phyloP scores from a whole-genome alignment of 2,888 invertebrate species.

The Ichneumon xanthorius region DNA sequence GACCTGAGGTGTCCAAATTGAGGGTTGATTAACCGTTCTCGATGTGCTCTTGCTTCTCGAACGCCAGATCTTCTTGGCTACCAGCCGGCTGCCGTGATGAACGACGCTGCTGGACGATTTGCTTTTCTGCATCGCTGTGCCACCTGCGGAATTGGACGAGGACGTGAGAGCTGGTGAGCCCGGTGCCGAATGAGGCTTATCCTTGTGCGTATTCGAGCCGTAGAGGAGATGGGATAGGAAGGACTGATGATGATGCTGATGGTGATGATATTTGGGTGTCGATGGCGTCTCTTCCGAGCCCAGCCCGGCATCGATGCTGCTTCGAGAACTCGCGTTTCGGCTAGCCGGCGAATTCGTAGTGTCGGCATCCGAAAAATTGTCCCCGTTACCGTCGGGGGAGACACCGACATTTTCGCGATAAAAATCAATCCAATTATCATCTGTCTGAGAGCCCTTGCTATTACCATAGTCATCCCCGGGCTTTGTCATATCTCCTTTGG shows the following conservation, averaged over 20 bases:
- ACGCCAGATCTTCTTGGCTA: conserved; percentile 94
- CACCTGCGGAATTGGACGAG: conserved; percentile 85
- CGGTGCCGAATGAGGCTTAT: conserved; percentile 86
- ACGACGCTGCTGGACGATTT: conserved; percentile 95
- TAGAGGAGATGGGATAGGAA: conserved; percentile 88
- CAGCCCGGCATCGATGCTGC: conserved; percentile 85
- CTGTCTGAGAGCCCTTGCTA: conserved; percentile 91
- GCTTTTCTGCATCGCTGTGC: conserved; percentile 94
- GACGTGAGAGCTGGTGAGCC: conserved; percentile 86
- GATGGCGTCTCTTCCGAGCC: conserved; percentile 85
- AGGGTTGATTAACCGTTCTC: conserved; percentile 87
- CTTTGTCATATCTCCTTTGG: conserved; percentile 91
- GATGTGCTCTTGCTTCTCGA: conserved; percentile 94
- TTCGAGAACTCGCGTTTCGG: conserved; percentile 86
- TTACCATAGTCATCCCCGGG: conserved; percentile 92
- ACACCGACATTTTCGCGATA: conserved; percentile 86
- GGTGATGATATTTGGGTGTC: conserved; percentile 85
- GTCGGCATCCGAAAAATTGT: conserved; percentile 79
- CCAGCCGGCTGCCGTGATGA: conserved; percentile 89
- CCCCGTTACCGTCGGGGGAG: conserved; percentile 80
- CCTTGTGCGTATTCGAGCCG: conserved; percentile 84
- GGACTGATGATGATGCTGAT: conserved; percentile 87
- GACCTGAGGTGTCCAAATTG: conserved; percentile 95
- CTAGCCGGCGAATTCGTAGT: conserved; percentile 83
- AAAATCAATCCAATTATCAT: conserved; percentile 90